phyloP scores from a whole-genome alignment of 2,888 invertebrate species.

The Odontothrips loti region DNA sequence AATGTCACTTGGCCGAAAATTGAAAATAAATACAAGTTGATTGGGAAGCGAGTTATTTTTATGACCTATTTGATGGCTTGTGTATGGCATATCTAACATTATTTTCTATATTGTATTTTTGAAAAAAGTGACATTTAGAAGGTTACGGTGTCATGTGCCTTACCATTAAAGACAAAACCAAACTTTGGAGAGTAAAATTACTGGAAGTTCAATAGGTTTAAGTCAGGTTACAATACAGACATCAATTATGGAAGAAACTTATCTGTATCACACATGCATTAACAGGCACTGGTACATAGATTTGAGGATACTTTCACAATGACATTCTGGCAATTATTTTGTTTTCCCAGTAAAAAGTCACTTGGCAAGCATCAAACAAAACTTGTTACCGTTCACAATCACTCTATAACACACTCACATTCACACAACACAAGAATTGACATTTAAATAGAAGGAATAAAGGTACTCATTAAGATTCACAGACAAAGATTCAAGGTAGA shows the following conservation, averaged over 20 bases:
- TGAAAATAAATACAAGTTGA: too few species aligned
- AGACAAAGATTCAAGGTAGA: not conserved
- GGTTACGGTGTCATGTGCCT: too few species aligned
- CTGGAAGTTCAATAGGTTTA: not conserved
- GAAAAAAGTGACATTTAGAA: too few species aligned
- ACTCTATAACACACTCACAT: not conserved
- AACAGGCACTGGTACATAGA: not conserved
- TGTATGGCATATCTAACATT: too few species aligned
- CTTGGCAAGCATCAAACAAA: not conserved
- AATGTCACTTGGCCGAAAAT: too few species aligned
- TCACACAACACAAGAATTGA: not conserved
- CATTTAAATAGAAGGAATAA: not conserved
- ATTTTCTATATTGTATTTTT: too few species aligned
- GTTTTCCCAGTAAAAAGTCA: not conserved
- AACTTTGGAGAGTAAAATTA: not conserved
- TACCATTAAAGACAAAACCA: not conserved
- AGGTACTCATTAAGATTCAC: not conserved
- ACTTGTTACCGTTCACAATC: not conserved
- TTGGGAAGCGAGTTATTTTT: too few species aligned
- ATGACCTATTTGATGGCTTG: too few species aligned
- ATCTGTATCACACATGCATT: not conserved
- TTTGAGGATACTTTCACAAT: not conserved
- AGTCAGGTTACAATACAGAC: not conserved
- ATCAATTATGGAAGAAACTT: not conserved
- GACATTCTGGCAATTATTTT: not conserved